phyloP scores from a whole-genome alignment of 2,113 vertebrate genomes.

The Notechis scutatus region DNA sequence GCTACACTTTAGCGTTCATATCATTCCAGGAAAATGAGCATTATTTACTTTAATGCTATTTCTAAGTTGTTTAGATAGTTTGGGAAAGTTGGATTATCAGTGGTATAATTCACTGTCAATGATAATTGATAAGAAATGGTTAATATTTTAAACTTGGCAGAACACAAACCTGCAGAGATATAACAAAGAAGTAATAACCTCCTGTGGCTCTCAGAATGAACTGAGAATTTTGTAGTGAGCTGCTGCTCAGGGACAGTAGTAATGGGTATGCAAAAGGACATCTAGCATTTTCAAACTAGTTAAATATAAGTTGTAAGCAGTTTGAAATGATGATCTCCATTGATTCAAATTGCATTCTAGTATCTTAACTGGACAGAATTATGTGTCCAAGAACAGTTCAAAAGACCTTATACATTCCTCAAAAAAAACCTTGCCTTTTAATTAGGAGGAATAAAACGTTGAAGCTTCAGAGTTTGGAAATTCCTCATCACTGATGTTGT shows the following conservation, averaged over 20 bases:
- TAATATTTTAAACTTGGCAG: not conserved
- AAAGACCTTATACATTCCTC: not conserved
- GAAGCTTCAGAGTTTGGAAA: not conserved
- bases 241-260: not conserved
- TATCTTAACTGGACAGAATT: not conserved
- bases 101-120: not conserved
- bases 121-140: not conserved
- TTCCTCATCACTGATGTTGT: not conserved
- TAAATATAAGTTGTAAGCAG: not conserved
- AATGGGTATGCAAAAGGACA: not conserved
- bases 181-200: not conserved
- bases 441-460: not conserved
- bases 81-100: not conserved
- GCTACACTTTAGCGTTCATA: not conserved
- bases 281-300: not conserved
- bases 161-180: not conserved
- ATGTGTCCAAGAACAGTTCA: not conserved
- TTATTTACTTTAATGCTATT: not conserved
- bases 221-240: not conserved
- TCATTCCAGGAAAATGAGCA: not conserved
- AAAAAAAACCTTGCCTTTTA: not conserved
- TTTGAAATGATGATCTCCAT: not conserved
- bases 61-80: not conserved
- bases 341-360: not conserved
- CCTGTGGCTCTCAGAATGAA: not conserved